phyloP scores from a whole-genome alignment of 2,113 vertebrate species.

The Zosterops japonicus region DNA sequence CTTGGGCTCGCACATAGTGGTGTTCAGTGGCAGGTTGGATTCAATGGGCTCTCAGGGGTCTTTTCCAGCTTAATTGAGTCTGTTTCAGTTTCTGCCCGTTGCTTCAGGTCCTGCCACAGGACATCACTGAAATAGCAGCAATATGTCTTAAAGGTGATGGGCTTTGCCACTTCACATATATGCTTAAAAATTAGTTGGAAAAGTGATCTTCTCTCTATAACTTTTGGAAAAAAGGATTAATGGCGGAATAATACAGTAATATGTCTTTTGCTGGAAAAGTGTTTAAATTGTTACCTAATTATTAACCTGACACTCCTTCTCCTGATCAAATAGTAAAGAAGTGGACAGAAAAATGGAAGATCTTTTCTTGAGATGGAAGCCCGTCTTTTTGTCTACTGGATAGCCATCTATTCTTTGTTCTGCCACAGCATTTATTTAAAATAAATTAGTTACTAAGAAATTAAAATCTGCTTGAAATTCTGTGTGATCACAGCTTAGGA shows the following conservation, averaged over 20 bases:
- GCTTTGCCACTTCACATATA: not conserved
- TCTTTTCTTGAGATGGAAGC: not conserved
- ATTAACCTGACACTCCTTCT: fast-evolving
- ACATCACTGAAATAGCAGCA: not conserved
- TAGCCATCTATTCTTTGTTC: not conserved
- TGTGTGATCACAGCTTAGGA: fast-evolving
- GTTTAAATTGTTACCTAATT: not conserved
- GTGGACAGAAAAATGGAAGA: not conserved
- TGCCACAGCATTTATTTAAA: not conserved
- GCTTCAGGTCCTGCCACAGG: not conserved
- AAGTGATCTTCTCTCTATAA: not conserved
- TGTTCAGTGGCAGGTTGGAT: not conserved
- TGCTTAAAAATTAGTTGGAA: not conserved
- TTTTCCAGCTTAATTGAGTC: not conserved
- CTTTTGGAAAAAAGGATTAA: not conserved
- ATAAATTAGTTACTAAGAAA: not conserved
- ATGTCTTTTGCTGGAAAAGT: not conserved
- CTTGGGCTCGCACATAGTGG: not conserved
- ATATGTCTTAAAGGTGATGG: not conserved
- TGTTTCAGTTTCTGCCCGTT: fast-evolving
- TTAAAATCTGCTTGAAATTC: not conserved
- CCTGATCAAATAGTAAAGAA: not conserved
- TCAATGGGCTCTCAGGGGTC: not conserved
- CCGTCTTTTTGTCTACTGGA: fast-evolving
- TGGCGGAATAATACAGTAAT: not conserved